Base-by-base conservation (phyloP, 2,797 vertebrate species). In the Oceanodroma leucorhoa region DNA sequence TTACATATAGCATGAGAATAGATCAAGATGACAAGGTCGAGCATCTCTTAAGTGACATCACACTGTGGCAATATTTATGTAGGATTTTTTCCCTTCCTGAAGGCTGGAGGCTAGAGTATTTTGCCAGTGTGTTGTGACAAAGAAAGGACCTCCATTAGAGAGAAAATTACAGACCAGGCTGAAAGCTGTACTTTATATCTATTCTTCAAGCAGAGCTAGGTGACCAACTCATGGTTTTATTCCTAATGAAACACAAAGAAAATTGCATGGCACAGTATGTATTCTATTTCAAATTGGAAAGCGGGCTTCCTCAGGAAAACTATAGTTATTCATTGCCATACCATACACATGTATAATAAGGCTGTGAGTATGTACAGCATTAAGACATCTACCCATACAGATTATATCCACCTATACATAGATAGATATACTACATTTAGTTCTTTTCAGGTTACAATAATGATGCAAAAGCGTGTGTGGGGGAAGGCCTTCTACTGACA, bases 121-220 rank as follows among this genome's bases (percentile, higher is more conserved):
- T 89, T 93, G 80, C 91, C 78, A 48, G 57, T 27, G 12, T 66
- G 41, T 88, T 78, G 10, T 96, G 91, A 96, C 90, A 97, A 96
- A 95, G 57, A 45, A 93, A 89, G 55, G n/a, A 91, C 40, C 67
- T 95, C 84, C 23, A 87, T 91, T 70, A 93, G 78, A 91, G 50
- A 91, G 89, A 97, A 97, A 97, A 97, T 95, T 96, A 96, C 57
- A 97, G 92, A 95, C 64, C 79, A 83, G n/a, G 24, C 23, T 93
- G 82, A 97, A 96, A 96, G 80, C 86, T 95, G 17, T 78, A 69
- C 61, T 96, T 97, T 78, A 64, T 85, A 87, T 67, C 53, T 85
- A 77, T 94, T 96, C 78, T 96, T 64, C 64, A 86, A 79, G 72
- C 66, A 96, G 80, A 89, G 11, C 41, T 86, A 89, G 61, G 70